Conservation (phyloP, 1,140 invertebrate species). For the Papilio helenus region DNA sequence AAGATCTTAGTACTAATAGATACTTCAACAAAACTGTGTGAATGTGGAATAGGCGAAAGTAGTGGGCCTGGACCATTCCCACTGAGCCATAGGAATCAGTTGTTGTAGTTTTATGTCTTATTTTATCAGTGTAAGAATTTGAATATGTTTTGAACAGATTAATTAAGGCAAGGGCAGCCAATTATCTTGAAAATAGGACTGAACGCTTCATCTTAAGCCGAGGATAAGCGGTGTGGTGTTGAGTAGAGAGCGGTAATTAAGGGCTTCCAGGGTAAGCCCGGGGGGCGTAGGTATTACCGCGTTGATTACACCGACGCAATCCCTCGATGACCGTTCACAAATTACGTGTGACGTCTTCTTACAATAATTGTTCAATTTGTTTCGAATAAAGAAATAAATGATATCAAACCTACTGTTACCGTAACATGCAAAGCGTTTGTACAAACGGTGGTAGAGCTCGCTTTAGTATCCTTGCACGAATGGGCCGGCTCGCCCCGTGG, state of each 20-base stretch:
- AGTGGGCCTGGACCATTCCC: too few species aligned
- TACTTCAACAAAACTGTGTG: too few species aligned
- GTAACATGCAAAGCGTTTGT: too few species aligned
- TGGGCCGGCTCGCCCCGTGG: too few species aligned
- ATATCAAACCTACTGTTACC: too few species aligned
- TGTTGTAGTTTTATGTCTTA: background rate
- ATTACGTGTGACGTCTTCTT: conserved; percentile 16
- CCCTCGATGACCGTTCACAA: conserved; percentile 44
- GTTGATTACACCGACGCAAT: conserved; percentile 52
- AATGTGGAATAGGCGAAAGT: too few species aligned
- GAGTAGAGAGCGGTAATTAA: conserved; percentile 35
- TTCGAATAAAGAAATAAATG: background rate
- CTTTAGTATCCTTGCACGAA: too few species aligned
- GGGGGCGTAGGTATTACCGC: conserved; percentile 42
- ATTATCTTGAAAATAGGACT: conserved; percentile 16
- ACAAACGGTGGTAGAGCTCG: too few species aligned
- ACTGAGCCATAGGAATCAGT: background rate
- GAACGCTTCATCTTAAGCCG: conserved; percentile 24
- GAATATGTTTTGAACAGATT: background rate
- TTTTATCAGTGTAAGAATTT: background rate
- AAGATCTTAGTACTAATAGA: too few species aligned
- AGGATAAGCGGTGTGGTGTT: conserved; percentile 26
- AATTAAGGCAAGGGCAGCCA: background rate
- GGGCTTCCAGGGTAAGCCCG: conserved; percentile 36
- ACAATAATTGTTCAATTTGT: background rate